Conservation (phyloP, 2,113 vertebrate species). For the Gymnarchus niloticus region DNA sequence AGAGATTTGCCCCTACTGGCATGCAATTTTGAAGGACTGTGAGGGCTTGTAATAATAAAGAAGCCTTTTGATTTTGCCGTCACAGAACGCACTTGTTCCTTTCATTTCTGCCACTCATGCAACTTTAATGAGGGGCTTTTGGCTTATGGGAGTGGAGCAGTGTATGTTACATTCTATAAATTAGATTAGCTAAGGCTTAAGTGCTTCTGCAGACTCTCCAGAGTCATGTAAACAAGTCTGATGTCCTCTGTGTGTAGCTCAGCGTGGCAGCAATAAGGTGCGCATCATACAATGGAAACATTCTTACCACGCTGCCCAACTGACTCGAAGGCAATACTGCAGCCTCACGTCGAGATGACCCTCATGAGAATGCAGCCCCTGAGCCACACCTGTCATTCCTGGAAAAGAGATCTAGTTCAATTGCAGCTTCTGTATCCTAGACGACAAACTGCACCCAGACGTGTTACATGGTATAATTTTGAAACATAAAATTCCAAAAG, state of each 20-base stretch:
- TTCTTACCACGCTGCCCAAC: not conserved
- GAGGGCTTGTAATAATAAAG: constrained; percentile 16
- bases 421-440: not conserved
- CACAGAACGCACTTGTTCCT: not conserved
- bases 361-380: not conserved
- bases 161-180: constrained; percentile 28
- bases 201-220: constrained; percentile 11
- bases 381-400: not conserved
- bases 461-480: too few relatives aligned
- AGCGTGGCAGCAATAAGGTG: not conserved
- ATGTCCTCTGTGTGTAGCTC: not conserved
- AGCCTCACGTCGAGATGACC: not conserved
- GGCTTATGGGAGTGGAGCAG: not conserved
- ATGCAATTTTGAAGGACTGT: not conserved
- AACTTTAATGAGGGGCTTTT: constrained; percentile 20
- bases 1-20: not conserved
- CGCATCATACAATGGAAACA: constrained; percentile 21
- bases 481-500: too few relatives aligned
- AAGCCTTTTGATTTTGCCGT: not conserved
- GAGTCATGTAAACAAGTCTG: not conserved
- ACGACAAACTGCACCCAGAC: not conserved
- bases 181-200: constrained; percentile 27
- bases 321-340: not conserved
- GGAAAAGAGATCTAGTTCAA: not conserved
- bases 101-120: not conserved